These are phyloP conservation scores for Hemistola chrysoprasaria DNA, from an alignment of 2,888 invertebrate genomes.

Conservation along the genomic window DNA sequence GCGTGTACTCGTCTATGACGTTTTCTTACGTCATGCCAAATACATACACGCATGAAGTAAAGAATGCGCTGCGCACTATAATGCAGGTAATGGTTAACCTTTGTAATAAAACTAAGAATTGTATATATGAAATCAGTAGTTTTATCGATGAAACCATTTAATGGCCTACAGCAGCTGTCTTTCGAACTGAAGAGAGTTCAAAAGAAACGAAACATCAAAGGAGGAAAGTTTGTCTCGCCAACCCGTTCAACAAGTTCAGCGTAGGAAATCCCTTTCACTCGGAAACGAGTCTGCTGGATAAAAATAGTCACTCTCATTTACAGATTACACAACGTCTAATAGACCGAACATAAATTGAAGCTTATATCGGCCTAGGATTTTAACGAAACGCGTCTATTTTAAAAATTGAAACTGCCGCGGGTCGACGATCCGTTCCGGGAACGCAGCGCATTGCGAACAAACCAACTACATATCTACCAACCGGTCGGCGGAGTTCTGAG, in stretches of 20 bases:
- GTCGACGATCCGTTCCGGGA: constrained; percentile 64
- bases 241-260: constrained; percentile 54
- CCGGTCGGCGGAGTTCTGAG: constrained; percentile 64
- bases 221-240: constrained; percentile 47
- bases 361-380: constrained; percentile 41
- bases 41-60: too few relatives aligned
- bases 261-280: constrained; percentile 74
- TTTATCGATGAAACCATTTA: constrained; percentile 7
- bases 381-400: constrained; percentile 73
- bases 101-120: too few relatives aligned
- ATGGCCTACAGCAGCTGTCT: constrained; percentile 14
- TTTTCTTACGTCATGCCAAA: constrained; percentile 32
- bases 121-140: not conserved
- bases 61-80: too few relatives aligned
- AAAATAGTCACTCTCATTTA: constrained; percentile 65
- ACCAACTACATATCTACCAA: constrained; percentile 42
- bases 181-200: constrained; percentile 8
- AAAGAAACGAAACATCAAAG: constrained; percentile 37
- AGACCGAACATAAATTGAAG: constrained; percentile 59
- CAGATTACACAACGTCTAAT: constrained; percentile 66
- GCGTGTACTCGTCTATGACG: constrained; percentile 21
- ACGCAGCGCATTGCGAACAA: constrained; percentile 35
- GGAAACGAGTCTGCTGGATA: constrained; percentile 52
- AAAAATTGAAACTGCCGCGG: constrained; percentile 65
- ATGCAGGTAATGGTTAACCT: too few relatives aligned